Evolutionary conservation across 2,797 vertebrate genomes (phyloP).

Genomic region (Lepilemur septentrionalis): DNA sequence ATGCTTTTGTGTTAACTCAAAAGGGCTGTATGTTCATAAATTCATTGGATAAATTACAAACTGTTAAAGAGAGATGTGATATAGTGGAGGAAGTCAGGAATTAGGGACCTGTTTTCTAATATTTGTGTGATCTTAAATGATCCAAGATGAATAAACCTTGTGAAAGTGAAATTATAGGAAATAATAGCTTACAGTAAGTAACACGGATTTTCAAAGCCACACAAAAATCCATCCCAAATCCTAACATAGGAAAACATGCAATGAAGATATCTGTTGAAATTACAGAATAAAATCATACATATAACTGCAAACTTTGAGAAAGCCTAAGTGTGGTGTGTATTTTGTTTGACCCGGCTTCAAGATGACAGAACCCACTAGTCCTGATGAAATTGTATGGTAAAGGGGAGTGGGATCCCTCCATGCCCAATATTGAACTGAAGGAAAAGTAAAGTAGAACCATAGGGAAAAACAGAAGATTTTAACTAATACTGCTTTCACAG

Average conservation of each 20-base stretch:
- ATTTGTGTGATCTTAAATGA: background rate
- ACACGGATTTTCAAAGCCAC: background rate
- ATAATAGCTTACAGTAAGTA: background rate
- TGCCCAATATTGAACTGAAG: background rate
- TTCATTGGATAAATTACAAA: background rate
- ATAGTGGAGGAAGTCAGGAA: background rate
- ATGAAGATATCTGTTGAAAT: background rate
- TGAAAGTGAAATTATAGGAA: background rate
- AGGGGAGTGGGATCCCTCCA: background rate
- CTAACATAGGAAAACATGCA: background rate
- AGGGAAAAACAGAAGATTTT: background rate
- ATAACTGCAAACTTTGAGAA: background rate
- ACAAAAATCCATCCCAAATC: background rate
- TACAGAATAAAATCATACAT: background rate
- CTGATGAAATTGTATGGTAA: background rate
- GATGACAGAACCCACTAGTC: accelerated
- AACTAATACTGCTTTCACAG: background rate
- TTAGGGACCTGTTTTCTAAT: background rate
- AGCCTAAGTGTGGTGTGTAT: accelerated
- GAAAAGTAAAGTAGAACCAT: background rate
- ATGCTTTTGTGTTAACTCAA: background rate
- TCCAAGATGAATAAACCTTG: background rate
- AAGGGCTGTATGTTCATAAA: background rate
- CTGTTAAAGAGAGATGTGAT: background rate
- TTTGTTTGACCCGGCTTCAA: background rate